A percentile compares a stretch with the other conserved stretches of the same genome.
Evolutionary conservation across 2,888 invertebrate genomes (phyloP).

Genomic region (Catocala sponsa): DNA sequence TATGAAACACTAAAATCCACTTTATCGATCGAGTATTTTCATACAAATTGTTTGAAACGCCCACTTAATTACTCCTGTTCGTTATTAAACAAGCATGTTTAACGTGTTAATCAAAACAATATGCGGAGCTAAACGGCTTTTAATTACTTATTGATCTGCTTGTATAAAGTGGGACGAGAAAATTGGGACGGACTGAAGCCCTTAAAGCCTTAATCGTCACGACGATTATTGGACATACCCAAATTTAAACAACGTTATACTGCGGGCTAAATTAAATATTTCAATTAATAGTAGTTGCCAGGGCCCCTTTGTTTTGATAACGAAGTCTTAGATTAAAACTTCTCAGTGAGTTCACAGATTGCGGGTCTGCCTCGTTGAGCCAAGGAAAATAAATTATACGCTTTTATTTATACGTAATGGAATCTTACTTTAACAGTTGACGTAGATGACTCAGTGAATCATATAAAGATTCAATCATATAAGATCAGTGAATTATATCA

Average conservation of each 20-base stretch:
- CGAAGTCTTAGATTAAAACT: conserved; percentile 1
- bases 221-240: conserved; percentile 18
- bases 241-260: conserved; percentile 30
- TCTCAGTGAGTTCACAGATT: conserved; percentile 11
- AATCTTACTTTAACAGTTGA: too few species aligned
- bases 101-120: conserved; percentile 5
- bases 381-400: not conserved
- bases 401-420: not conserved
- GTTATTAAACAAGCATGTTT: conserved; percentile 5
- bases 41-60: not conserved
- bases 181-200: conserved; percentile 43
- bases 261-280: conserved; percentile 34
- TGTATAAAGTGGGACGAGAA: conserved; percentile 41
- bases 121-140: conserved; percentile 38
- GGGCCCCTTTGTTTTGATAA: conserved; percentile 20
- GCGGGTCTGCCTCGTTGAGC: not conserved
- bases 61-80: conserved; percentile 1
- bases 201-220: conserved; percentile 34
- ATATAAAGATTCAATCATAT: too few species aligned
- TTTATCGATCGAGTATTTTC: not conserved
- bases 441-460: too few species aligned
- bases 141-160: conserved; percentile 50
- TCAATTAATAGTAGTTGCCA: conserved; percentile 18
- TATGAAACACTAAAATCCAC: not conserved
- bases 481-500: too few species aligned